Evolutionary conservation across 2,797 vertebrate genomes (phyloP), one percentile per base, ranked within the genome.

Genomic region (Capromys pilorides): DNA sequence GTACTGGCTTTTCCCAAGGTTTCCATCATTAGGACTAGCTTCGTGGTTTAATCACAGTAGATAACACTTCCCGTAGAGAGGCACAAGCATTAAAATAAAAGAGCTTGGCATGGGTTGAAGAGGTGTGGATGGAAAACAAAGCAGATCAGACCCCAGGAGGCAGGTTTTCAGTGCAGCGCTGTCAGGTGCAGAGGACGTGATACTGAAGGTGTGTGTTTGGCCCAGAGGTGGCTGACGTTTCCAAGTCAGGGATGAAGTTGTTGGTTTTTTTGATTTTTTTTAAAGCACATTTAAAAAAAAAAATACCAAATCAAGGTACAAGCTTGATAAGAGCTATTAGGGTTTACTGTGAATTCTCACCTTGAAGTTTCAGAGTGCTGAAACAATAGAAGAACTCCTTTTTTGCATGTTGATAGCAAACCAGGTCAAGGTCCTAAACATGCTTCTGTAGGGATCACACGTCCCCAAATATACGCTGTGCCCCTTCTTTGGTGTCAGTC

Each of bases 101-200:
- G 39, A 86, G 75, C 7, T 10, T 0, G 6, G 39, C 21, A 66
- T 5, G 31, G 24, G 54, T 89, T 64, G 82, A 5, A 96, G 86
- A 86, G 77, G 31, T 88, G 39, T 66, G 51, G 33, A n/a, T n/a
- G 59, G 64, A 45, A 96, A 86, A 86, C 36, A 87, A 33, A 75
- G 84, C 54, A 87, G 41, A 33, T 1, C 61, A 78, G 78, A 59
- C 18, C 69, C 45, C 19, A 26, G 36, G 33, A 64, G 85, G 75
- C 28, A 71, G 66, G 6, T 64, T n/a, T 86, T 75, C 11, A 67
- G 41, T 16, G 36, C 54, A 79, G 75, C 57, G n/a, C 33, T 7
- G 4, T 26, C n/a, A 59, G 73, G 64, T 62, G 31, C 36, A 6
- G 26, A 83, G 61, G 71, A 75, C 41, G 64, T 13, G 41, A 66